These are phyloP conservation scores for Smutsia temminckii DNA, from an alignment of 2,797 vertebrate genomes.

Conservation along the genomic window DNA sequence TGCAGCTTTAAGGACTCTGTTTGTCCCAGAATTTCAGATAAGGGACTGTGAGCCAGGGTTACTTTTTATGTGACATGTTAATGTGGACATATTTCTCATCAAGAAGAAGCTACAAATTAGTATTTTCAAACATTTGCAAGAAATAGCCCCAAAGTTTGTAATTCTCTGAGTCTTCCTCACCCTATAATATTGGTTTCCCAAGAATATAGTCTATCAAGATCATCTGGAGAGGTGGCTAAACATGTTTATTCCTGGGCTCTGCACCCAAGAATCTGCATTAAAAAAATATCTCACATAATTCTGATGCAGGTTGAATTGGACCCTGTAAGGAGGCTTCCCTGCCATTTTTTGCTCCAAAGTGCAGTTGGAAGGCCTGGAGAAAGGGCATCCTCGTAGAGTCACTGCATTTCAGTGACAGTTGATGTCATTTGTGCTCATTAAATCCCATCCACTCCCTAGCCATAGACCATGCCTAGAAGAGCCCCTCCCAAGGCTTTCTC, in stretches of 20 bases:
- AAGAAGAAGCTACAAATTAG: not conserved
- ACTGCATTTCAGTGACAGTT: not conserved
- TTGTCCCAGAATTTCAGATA: not conserved
- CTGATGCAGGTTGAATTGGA: not conserved
- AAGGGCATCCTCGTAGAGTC: not conserved
- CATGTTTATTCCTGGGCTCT: not conserved
- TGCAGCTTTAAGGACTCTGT: not conserved
- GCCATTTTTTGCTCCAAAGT: not conserved
- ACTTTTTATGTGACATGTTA: not conserved
- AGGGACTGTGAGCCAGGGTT: not conserved
- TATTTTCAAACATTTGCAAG: not conserved
- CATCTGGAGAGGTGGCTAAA: not conserved
- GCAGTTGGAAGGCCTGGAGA: not conserved
- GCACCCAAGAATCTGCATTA: not conserved
- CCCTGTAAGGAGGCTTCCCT: not conserved
- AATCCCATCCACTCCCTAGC: too few relatives aligned
- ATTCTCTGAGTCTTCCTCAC: not conserved
- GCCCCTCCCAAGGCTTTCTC: not conserved
- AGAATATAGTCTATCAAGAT: not conserved
- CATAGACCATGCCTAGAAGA: rapidly evolving
- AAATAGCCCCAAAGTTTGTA: not conserved
- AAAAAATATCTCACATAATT: not conserved
- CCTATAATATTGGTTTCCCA: not conserved
- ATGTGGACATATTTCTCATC: not conserved
- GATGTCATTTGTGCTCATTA: not conserved